Conservation (phyloP, 2,113 vertebrate genomes). For the Protomyctophum bolini region DNA sequence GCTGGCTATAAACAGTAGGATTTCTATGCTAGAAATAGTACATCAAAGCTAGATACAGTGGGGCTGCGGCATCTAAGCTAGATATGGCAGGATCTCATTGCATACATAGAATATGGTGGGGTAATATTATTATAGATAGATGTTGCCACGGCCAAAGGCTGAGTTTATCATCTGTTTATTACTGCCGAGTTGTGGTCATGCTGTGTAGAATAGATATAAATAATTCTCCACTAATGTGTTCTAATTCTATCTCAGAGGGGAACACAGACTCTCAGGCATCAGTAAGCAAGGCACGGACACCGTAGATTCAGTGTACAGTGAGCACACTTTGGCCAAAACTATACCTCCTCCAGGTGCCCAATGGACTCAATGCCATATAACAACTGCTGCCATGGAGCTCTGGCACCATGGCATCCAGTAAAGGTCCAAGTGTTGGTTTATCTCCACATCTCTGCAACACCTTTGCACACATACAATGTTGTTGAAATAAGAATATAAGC, state of each 20-base stretch:
- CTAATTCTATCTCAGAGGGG: slow-evolving; percentile 62
- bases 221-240: slow-evolving; percentile 57
- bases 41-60: neutral
- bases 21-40: no score
- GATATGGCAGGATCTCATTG: slow-evolving; percentile 11
- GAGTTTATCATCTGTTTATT: slow-evolving; percentile 36
- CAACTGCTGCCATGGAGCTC: neutral
- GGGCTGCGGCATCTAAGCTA: slow-evolving; percentile 11
- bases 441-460: no score
- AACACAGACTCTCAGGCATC: slow-evolving; percentile 56
- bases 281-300: slow-evolving; percentile 46
- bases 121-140: slow-evolving; percentile 4
- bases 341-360: slow-evolving; percentile 28
- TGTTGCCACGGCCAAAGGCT: slow-evolving; percentile 44
- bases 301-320: neutral
- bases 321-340: neutral
- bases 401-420: neutral
- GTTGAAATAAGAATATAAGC: neutral
- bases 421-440: no score
- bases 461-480: no score
- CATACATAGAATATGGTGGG: slow-evolving; percentile 15
- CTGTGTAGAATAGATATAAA: slow-evolving; percentile 50
- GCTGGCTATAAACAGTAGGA: no score
- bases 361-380: slow-evolving; percentile 30
- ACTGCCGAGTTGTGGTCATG: slow-evolving; percentile 14